phyloP scores from a whole-genome alignment of 1,140 invertebrate genomes.

The Gerris buenoi region DNA sequence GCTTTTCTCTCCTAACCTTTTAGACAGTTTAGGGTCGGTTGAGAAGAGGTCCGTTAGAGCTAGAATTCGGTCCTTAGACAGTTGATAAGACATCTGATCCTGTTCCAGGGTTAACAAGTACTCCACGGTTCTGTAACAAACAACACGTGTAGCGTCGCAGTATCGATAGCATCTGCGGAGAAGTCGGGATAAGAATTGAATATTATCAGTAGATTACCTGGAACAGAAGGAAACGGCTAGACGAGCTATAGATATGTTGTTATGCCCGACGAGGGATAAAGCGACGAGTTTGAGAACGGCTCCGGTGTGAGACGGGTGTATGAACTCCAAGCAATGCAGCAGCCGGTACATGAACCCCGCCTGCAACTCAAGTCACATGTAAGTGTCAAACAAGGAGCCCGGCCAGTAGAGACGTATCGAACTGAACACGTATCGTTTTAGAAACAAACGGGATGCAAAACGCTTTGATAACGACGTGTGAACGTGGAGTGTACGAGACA shows the following conservation, averaged over 20 bases:
- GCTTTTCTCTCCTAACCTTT: no score
- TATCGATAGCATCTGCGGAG: neutral
- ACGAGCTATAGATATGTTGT: constrained; percentile 41
- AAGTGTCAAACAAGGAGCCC: no score
- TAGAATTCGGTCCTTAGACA: constrained; percentile 42
- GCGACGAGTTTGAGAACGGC: constrained; percentile 42
- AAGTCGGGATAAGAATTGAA: neutral
- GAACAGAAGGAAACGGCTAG: constrained; percentile 41
- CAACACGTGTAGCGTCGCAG: neutral
- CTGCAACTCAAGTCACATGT: constrained; percentile 31
- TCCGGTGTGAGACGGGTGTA: constrained; percentile 48
- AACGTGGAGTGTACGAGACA: neutral
- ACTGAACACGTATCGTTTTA: no score
- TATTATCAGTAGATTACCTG: constrained; percentile 17
- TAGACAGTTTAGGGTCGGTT: constrained; percentile 6
- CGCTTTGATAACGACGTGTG: no score
- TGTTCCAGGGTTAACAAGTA: constrained; percentile 39
- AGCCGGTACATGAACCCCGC: constrained; percentile 39
- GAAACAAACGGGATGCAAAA: no score
- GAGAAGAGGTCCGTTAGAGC: constrained; percentile 29
- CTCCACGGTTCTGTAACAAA: constrained; percentile 33
- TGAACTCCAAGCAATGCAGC: constrained; percentile 44
- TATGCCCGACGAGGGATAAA: constrained; percentile 40
- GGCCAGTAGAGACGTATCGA: no score
- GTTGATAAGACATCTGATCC: constrained; percentile 37